Evolutionary conservation across 2,888 invertebrate genomes (phyloP).

Genomic region (Cheilosia vernalis): DNA sequence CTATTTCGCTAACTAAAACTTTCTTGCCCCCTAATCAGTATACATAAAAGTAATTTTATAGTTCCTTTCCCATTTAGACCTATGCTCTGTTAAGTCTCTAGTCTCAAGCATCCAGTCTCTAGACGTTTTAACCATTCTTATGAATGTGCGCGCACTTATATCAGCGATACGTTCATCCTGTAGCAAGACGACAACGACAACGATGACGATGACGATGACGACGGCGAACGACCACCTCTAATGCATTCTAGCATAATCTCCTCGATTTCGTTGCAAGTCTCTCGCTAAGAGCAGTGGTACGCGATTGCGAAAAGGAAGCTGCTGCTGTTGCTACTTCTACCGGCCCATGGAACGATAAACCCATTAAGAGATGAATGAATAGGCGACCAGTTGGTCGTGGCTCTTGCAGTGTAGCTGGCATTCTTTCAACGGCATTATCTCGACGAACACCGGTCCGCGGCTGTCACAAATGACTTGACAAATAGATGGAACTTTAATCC

Average conservation of each 20-base stretch:
- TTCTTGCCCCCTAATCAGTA: constrained; percentile 51
- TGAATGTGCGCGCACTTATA: constrained; percentile 46
- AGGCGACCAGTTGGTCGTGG: constrained; percentile 29
- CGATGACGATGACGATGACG: constrained; percentile 28
- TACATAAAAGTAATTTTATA: constrained; percentile 69
- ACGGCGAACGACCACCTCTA: constrained; percentile 70
- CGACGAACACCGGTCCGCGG: constrained; percentile 35
- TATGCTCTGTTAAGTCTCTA: not conserved
- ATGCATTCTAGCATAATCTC: constrained; percentile 71
- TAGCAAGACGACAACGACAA: constrained; percentile 10
- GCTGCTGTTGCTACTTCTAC: constrained; percentile 32
- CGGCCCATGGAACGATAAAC: constrained; percentile 65
- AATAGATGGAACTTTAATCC: constrained; percentile 65
- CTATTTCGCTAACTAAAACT: constrained; percentile 13
- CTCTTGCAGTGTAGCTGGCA: constrained; percentile 11
- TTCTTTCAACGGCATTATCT: constrained; percentile 66
- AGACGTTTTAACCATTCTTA: constrained; percentile 57
- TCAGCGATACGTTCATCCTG: constrained; percentile 54
- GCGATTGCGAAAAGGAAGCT: constrained; percentile 38
- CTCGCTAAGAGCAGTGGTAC: constrained; percentile 39
- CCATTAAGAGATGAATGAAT: constrained; percentile 74
- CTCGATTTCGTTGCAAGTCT: constrained; percentile 60
- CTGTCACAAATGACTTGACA: constrained; percentile 71
- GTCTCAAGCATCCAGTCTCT: not conserved
- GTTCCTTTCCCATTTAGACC: constrained; percentile 35